Conservation (phyloP, 2,797 vertebrate species). For the Channallabes apus region DNA sequence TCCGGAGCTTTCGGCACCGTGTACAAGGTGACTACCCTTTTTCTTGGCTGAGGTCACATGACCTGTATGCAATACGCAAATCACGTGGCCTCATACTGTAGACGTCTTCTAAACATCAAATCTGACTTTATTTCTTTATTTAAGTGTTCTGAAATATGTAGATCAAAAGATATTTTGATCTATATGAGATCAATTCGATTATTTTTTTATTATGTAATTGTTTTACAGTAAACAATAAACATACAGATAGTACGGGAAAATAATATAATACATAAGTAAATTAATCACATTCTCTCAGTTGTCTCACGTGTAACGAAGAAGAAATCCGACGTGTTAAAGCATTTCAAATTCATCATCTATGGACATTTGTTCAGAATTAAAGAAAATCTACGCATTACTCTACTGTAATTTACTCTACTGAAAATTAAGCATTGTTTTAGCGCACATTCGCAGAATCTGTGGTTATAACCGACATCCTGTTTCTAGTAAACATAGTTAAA, state of each 20-base stretch:
- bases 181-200: too few relatives aligned
- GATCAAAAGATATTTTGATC: too few relatives aligned
- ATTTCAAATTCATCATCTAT: not conserved
- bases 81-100: too few relatives aligned
- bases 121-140: not conserved
- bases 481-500: not conserved
- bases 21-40: constrained; percentile 82
- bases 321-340: not conserved
- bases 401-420: too few relatives aligned
- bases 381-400: too few relatives aligned
- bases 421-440: not conserved
- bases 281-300: not conserved
- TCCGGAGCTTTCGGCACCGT: constrained; percentile 98
- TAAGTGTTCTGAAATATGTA: too few relatives aligned
- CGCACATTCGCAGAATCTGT: not conserved
- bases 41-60: constrained; percentile 19
- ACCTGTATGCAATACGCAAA: not conserved
- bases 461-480: not conserved
- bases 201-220: not conserved
- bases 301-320: not conserved
- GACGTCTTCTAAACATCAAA: too few relatives aligned
- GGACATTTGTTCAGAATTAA: not conserved
- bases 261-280: not conserved
- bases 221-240: not conserved
- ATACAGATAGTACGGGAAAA: not conserved